Evolutionary conservation across 2,113 vertebrate genomes (phyloP).

Genomic region (Phainopepla nitens): DNA sequence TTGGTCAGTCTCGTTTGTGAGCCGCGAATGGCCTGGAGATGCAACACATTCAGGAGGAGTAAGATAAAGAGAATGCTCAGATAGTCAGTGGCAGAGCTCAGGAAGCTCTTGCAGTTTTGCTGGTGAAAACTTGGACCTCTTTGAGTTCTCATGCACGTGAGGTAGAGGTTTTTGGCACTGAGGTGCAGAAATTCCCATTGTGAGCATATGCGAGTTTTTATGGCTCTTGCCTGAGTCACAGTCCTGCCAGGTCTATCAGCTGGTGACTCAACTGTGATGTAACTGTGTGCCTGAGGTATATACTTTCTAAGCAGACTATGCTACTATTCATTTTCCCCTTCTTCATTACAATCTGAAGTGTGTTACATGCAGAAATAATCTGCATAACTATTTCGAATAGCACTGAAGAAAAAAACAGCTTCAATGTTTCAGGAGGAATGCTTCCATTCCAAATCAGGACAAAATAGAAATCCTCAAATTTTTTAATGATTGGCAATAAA

Average conservation of each 20-base stretch:
- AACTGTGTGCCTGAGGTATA: neutral
- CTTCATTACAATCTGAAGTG: neutral
- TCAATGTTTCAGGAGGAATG: neutral
- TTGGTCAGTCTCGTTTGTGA: neutral
- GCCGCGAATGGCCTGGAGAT: neutral
- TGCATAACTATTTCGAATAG: neutral
- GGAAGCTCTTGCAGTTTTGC: neutral
- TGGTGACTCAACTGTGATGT: neutral
- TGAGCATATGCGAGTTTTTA: neutral
- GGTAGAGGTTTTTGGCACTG: neutral
- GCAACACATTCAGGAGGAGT: neutral
- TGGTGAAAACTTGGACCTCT: neutral
- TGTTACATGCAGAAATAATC: neutral
- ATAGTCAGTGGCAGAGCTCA: neutral
- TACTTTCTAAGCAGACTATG: neutral
- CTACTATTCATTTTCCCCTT: neutral
- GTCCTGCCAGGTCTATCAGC: neutral
- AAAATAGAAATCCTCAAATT: neutral
- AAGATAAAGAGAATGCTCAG: neutral
- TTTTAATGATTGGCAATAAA: neutral
- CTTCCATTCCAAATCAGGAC: neutral
- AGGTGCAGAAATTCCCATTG: neutral
- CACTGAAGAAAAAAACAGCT: neutral
- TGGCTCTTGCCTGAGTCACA: fast-evolving
- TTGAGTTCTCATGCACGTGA: fast-evolving